Evolutionary conservation across 2,888 invertebrate genomes (phyloP), one percentile per base, ranked within the genome.

Genomic region (Hirtodrosophila trivittata): DNA sequence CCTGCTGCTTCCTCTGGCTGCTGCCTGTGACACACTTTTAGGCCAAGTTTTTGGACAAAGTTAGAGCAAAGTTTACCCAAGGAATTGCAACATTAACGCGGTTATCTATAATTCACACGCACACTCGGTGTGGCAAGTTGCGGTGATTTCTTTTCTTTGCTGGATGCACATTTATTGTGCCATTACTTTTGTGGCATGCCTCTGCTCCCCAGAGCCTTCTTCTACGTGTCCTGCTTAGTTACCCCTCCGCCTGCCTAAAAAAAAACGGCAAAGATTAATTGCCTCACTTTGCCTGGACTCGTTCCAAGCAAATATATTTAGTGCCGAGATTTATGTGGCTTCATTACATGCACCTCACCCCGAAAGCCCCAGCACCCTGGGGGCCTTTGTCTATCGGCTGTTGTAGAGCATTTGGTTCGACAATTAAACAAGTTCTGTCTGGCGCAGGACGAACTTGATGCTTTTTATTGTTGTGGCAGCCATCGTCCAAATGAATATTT

Each of bases 101-200:
- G 65, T 84, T 82, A 82, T 82, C 81, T 82, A 86, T 86, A 84
- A 82, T 82, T 86, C 59, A 84, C 81, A 82, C 77, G 75, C 86
- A 70, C 54, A 55, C 47, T 46, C 46, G 26, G 13, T 33, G 21
- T 25, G 45, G 4, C 13, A 21, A 16, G 12, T 42, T 46, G 49
- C 46, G 54, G 60, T 69, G 81, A 70, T 75, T 77, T 64, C 54
- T 60, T 50, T 32, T n/a, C 7, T 33, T 47, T 33, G 50, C 47
- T 59, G 60, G 55, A 76, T 86, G 77, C 86, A 80, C 86, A 86
- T 84, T 84, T 77, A 77, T 75, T 81, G 72, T 72, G 68, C 75
- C 66, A 64, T 84, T 77, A 80, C 43, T 71, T 72, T 57, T 46
- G 56, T 39, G 54, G 51, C 71, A 57, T 37, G 58, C 28, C 30